Evolutionary conservation across 2,797 vertebrate species (phyloP), one percentile per base, ranked within the genome.

Genomic region (Hippocampus kuda): DNA sequence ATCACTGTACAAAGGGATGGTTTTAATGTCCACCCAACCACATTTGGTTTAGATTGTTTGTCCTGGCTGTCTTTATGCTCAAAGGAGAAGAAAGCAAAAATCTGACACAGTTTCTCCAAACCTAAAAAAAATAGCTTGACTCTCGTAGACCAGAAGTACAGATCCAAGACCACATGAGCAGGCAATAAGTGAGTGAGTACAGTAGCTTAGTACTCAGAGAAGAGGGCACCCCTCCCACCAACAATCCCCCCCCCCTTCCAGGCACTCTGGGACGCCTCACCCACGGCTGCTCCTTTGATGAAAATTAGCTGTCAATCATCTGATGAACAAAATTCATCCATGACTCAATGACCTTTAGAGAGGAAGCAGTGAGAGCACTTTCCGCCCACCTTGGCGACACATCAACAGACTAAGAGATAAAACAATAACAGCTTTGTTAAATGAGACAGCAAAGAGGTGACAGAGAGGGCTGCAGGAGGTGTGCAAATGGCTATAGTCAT

Each of bases 261-360:
- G 65, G 69, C 49, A 3, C 71, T 68, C 46, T 8, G 27, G 48
- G 26, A 44, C 70, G 53, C 63, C 62, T 71, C 66, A 2, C 72
- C 73, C 65, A 62, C 62, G 71, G 71, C 75, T 71, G 80, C 85
- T 65, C 16, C 63, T 88, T 86, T 88, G 86, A 86, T 85, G 78
- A 83, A 81, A 88, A 88, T 85, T 71, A 88, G 79, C 81, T 81
- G 83, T 83, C 85, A 77, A 79, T 83, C 72, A 49, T 82, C 75
- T 79, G 85, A 88, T 86, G 66, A 75, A 81, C 79, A 78, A 75
- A n/a, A 82, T 85, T 85, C 81, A 86, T 86, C 77, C 66, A 49
- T 69, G 66, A 82, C 77, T 83, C 79, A 44, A 79, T 89, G 88
- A 91, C 89, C 90, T 91, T 91, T 89, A 69, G 66, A 38, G 68